phyloP scores from a whole-genome alignment of 2,113 vertebrate species.

The Tachysurus vachellii region DNA sequence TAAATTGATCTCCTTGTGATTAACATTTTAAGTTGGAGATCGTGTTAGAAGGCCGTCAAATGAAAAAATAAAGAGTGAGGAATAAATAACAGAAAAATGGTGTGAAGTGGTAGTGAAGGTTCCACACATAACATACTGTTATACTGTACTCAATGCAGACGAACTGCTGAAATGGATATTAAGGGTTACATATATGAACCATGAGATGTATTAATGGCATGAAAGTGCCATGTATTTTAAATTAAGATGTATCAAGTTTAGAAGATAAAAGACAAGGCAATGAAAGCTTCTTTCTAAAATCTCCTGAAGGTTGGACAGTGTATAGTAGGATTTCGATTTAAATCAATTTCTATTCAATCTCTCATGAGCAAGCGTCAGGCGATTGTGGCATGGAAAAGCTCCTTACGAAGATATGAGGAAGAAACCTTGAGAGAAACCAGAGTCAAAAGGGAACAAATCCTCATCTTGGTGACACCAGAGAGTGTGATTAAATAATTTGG shows the following conservation, averaged over 20 bases:
- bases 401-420: too few relatives aligned
- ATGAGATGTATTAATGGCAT: background rate
- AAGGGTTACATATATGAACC: background rate
- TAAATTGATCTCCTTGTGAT: background rate
- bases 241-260: background rate
- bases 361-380: too few relatives aligned
- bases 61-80: background rate
- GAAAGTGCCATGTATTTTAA: background rate
- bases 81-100: background rate
- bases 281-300: background rate
- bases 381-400: too few relatives aligned
- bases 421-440: too few relatives aligned
- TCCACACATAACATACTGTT: background rate
- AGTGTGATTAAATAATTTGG: too few relatives aligned
- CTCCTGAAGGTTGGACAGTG: background rate
- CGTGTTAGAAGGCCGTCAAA: background rate
- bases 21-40: background rate
- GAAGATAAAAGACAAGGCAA: background rate
- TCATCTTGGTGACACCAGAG: too few relatives aligned
- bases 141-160: background rate
- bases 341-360: too few relatives aligned
- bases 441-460: too few relatives aligned
- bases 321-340: too few relatives aligned
- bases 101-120: background rate
- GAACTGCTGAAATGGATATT: background rate